Evolutionary conservation across 2,113 vertebrate species (phyloP).

Genomic region (Papio anubis): DNA sequence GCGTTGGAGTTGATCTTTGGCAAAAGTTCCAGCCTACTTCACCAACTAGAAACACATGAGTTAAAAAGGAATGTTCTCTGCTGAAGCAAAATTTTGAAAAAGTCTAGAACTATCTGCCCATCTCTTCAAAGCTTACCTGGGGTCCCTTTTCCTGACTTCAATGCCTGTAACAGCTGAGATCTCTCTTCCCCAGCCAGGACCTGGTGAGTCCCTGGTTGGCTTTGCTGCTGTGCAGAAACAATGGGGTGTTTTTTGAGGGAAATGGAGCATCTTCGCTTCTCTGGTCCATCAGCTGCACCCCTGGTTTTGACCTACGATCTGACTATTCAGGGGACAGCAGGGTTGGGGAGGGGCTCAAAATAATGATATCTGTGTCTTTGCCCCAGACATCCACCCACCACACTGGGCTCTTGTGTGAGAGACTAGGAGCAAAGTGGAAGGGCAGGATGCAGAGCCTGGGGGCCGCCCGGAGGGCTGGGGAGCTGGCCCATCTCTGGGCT

Average conservation of each 20-base stretch:
- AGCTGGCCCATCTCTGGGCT: neutral
- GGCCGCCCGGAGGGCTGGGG: neutral
- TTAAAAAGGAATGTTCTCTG: neutral
- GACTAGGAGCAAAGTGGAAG: neutral
- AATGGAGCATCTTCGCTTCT: neutral
- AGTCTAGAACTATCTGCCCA: neutral
- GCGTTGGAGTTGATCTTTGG: neutral
- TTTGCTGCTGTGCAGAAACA: neutral
- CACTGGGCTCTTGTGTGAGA: neutral
- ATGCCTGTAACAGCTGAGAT: accelerated
- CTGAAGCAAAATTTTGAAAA: neutral
- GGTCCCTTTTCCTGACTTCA: neutral
- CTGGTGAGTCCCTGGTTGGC: neutral
- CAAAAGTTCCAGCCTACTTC: neutral
- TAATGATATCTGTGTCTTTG: neutral
- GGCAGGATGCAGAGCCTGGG: neutral
- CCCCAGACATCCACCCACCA: neutral
- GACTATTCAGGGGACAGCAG: accelerated
- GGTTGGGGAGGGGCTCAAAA: neutral
- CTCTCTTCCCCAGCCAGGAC: accelerated
- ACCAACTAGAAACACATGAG: neutral
- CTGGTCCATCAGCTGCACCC: neutral
- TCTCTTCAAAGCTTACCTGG: neutral
- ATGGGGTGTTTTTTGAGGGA: neutral
- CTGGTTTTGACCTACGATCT: neutral